Conservation (phyloP, 2,888 invertebrate species). For the Tigriopus californicus region DNA sequence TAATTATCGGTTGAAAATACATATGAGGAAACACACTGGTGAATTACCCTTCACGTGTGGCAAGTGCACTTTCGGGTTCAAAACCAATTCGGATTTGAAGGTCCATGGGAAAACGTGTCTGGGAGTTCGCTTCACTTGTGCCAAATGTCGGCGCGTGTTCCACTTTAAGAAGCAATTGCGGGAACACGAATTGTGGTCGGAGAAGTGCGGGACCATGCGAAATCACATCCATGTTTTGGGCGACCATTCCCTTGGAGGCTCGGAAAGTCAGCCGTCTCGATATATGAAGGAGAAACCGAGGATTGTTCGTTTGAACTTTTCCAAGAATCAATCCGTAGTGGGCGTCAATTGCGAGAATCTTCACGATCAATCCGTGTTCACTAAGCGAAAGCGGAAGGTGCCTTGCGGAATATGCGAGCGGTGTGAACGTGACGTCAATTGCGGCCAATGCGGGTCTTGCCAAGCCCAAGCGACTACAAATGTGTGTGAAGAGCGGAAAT, state of each 20-base stretch:
- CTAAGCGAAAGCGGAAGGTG: not conserved
- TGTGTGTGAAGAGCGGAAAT: not conserved
- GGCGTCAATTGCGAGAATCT: not conserved
- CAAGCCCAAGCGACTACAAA: not conserved
- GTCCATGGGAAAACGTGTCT: not conserved
- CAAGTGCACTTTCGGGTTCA: not conserved
- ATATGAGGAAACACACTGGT: not conserved
- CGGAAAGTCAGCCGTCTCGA: no score
- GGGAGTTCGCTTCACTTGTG: not conserved
- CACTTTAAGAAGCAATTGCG: not conserved
- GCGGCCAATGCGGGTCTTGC: not conserved
- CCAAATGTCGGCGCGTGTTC: not conserved
- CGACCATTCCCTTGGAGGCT: no score
- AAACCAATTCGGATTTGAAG: not conserved
- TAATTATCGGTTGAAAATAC: not conserved
- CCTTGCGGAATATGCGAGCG: not conserved
- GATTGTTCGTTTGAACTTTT: not conserved
- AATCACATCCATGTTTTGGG: not conserved
- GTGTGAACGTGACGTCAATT: not conserved
- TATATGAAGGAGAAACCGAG: no score
- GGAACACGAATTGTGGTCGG: not conserved
- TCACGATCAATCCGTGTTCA: not conserved
- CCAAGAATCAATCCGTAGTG: not conserved
- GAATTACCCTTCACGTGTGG: not conserved
- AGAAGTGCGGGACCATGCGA: not conserved